Percentiles rank a stretch among this genome's conserved stretches.
These are phyloP conservation scores for Osmoderma eremita DNA, from an alignment of 2,888 invertebrate species.

Conservation along the genomic window DNA sequence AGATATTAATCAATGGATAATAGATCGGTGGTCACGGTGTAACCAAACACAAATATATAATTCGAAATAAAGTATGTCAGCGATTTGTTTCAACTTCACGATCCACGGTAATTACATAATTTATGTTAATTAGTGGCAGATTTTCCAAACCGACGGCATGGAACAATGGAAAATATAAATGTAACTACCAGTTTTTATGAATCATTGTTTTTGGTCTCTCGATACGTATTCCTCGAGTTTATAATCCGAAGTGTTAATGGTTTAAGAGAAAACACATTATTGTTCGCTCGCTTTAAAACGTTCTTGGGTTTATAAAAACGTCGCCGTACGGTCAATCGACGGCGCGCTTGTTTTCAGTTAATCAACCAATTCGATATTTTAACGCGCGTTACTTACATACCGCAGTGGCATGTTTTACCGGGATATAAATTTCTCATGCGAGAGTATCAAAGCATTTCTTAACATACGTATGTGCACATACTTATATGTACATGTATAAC, in stretches of 20 bases:
- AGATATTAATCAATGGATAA: too few species aligned
- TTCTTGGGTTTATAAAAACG: constrained; percentile 32
- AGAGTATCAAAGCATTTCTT: constrained; percentile 34
- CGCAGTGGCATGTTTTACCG: constrained; percentile 33
- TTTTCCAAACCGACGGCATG: constrained; percentile 20
- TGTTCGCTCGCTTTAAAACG: constrained; percentile 27
- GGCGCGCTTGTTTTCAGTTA: constrained; percentile 40
- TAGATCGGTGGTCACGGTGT: too few species aligned
- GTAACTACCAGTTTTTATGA: constrained; percentile 28
- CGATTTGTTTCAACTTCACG: too few species aligned
- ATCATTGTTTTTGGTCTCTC: constrained; percentile 30
- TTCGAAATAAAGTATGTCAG: background rate
- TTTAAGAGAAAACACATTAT: constrained; percentile 26
- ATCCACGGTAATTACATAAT: constrained; percentile 9
- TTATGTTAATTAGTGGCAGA: constrained; percentile 19
- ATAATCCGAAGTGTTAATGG: constrained; percentile 34
- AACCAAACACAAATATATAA: too few species aligned
- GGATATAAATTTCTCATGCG: constrained; percentile 36
- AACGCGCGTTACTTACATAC: constrained; percentile 36
- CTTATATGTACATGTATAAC: too few species aligned
- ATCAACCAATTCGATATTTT: constrained; percentile 39
- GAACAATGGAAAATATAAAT: constrained; percentile 26
- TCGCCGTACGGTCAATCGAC: constrained; percentile 35
- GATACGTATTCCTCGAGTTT: constrained; percentile 25
- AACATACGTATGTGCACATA: background rate